Evolutionary conservation across 2,888 invertebrate species (phyloP).

Genomic region (Drosophila mimetica): DNA sequence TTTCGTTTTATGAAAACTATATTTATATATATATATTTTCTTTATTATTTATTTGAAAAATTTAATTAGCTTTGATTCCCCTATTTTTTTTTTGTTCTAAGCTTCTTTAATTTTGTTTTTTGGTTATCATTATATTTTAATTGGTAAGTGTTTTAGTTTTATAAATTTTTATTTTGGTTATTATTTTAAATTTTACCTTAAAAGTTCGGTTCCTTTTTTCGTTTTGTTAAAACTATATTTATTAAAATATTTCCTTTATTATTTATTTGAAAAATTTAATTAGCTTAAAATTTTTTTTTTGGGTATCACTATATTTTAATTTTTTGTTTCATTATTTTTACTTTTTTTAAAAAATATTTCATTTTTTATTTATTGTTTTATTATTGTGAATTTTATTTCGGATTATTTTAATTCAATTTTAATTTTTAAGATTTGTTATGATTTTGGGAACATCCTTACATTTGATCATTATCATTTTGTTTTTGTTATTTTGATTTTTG

Average conservation of each 20-base stretch:
- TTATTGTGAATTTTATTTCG: neutral
- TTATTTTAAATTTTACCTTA: neutral
- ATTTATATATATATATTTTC: neutral
- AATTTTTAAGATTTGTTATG: too few relatives aligned
- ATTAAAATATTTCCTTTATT: neutral
- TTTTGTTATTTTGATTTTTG: too few relatives aligned
- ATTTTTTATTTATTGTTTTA: too few relatives aligned
- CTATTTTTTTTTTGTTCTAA: constrained; percentile 13
- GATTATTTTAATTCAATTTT: too few relatives aligned
- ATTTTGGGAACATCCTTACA: too few relatives aligned
- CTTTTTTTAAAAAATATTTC: too few relatives aligned
- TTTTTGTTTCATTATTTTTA: constrained; percentile 10
- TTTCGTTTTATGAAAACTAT: constrained; percentile 6
- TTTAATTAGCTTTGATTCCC: neutral
- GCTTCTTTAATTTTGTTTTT: too few relatives aligned
- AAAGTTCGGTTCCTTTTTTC: neutral
- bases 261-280: neutral
- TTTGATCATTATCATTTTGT: too few relatives aligned
- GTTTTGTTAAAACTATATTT: constrained; percentile 7
- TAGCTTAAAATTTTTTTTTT: too few relatives aligned
- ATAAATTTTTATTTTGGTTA: neutral
- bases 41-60: neutral
- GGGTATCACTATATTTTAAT: too few relatives aligned
- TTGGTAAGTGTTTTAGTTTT: constrained; percentile 38
- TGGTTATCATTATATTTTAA: too few relatives aligned